These are phyloP conservation scores for Cyprinella venusta DNA, from an alignment of 2,797 vertebrate genomes.

Conservation along the genomic window DNA sequence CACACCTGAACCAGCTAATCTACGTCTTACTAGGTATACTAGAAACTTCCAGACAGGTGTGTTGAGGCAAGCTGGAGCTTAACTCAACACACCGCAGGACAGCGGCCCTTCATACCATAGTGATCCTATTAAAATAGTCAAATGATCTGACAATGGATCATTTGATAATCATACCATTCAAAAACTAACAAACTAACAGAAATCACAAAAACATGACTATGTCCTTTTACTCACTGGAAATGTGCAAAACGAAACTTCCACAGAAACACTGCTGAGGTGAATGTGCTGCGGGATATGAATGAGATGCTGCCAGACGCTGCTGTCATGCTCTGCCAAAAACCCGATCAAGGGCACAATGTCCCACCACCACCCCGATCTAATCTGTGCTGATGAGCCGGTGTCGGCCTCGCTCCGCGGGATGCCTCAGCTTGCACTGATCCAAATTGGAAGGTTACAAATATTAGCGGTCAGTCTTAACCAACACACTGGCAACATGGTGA, in stretches of 20 bases:
- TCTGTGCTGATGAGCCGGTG: not conserved
- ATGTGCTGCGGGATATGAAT: conserved; percentile 21
- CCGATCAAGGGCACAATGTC: conserved; percentile 83
- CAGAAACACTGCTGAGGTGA: conserved; percentile 47
- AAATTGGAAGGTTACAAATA: conserved; percentile 24
- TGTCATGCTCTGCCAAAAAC: conserved; percentile 67
- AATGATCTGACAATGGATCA: not conserved
- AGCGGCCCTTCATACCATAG: not conserved
- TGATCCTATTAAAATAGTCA: not conserved
- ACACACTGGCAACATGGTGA: not conserved
- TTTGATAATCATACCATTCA: not conserved
- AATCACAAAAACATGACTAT: not conserved
- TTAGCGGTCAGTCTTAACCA: conserved; percentile 16
- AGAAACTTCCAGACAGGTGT: too few relatives aligned
- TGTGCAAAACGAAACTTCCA: not conserved
- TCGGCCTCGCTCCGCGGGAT: not conserved
- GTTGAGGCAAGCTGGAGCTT: too few relatives aligned
- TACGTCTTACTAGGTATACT: too few relatives aligned
- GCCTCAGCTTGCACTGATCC: not conserved
- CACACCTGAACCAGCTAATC: too few relatives aligned
- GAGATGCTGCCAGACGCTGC: conserved; percentile 35
- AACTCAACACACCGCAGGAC: not conserved
- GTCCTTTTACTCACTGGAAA: not conserved
- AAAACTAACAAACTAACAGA: not conserved
- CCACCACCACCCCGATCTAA: conserved; percentile 78